phyloP scores from a whole-genome alignment of 1,140 invertebrate genomes.

The Marisa cornuarietis region DNA sequence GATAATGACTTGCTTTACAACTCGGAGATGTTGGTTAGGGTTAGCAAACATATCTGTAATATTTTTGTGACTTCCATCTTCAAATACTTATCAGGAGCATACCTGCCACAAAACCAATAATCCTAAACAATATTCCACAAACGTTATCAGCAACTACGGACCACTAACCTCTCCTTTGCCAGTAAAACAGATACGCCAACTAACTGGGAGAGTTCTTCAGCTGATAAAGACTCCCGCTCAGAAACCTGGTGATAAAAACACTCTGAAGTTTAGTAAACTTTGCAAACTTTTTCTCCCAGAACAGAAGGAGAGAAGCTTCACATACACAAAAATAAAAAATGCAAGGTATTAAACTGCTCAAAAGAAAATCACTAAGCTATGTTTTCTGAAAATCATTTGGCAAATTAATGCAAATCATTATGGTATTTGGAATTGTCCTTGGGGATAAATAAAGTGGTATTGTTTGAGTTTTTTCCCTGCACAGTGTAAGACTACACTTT shows the following conservation, averaged over 20 bases:
- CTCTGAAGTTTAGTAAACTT: background rate
- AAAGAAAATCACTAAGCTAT: background rate
- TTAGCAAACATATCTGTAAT: too few species aligned
- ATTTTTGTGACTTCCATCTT: background rate
- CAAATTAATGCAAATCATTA: background rate
- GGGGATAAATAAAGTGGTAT: too few species aligned
- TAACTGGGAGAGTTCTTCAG: slow-evolving; percentile 84
- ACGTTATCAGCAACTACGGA: background rate
- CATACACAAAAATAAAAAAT: background rate
- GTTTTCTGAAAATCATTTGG: background rate
- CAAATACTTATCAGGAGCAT: background rate
- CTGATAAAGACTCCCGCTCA: slow-evolving; percentile 78
- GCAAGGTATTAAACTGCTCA: background rate
- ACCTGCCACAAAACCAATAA: background rate
- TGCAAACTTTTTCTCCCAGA: slow-evolving; percentile 8
- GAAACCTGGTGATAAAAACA: slow-evolving; percentile 74
- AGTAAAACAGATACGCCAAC: slow-evolving; percentile 87
- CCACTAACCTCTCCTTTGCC: slow-evolving; percentile 78
- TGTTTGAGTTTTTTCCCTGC: too few species aligned
- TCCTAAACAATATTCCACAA: background rate
- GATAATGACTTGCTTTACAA: too few species aligned
- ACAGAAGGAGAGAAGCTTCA: too few species aligned
- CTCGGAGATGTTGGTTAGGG: too few species aligned
- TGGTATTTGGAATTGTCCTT: too few species aligned
- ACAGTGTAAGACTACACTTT: too few species aligned